A percentile compares a stretch with the other conserved stretches of the same genome.
These are phyloP conservation scores for Elgaria multicarinata DNA, from an alignment of 2,113 vertebrate genomes.

Conservation along the genomic window DNA sequence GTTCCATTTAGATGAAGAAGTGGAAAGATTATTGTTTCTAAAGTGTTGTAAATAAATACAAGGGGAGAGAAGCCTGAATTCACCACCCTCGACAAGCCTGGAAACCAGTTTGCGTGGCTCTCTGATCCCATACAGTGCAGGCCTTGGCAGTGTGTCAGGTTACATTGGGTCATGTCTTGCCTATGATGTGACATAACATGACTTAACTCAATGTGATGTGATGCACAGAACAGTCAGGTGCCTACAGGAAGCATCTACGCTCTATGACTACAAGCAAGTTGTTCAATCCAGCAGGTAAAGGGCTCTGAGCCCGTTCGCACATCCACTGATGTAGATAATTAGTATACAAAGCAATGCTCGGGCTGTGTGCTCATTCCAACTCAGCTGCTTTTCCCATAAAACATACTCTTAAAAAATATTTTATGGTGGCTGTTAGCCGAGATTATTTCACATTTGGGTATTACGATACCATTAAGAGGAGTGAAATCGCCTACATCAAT, in stretches of 20 bases:
- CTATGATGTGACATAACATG: conserved; percentile 70
- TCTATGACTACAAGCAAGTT: conserved; percentile 50
- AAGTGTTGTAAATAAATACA: conserved; percentile 73
- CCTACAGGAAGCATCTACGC: conserved; percentile 68
- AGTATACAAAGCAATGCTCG: conserved; percentile 45
- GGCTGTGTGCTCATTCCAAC: conserved; percentile 56
- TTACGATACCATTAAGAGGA: not conserved
- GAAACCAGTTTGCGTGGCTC: not conserved
- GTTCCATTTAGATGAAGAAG: conserved; percentile 78
- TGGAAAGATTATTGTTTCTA: conserved; percentile 73
- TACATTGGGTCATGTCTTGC: conserved; percentile 56
- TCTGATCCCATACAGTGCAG: conserved; percentile 22
- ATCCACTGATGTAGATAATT: conserved; percentile 67
- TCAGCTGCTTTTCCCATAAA: conserved; percentile 40
- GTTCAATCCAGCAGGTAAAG: conserved; percentile 65
- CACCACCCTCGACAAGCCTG: not conserved
- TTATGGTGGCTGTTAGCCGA: conserved; percentile 21
- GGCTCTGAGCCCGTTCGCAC: conserved; percentile 27
- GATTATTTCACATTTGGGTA: not conserved
- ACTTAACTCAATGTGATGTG: conserved; percentile 58
- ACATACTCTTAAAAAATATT: conserved; percentile 19
- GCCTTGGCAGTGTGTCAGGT: conserved; percentile 54
- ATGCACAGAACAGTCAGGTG: conserved; percentile 67
- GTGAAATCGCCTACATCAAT: not conserved
- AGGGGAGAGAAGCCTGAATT: conserved; percentile 47